A percentile compares a stretch with the other conserved stretches of the same genome.
These are phyloP conservation scores for Enchytraeus crypticus DNA, from an alignment of 2,888 invertebrate genomes.

Conservation along the genomic window DNA sequence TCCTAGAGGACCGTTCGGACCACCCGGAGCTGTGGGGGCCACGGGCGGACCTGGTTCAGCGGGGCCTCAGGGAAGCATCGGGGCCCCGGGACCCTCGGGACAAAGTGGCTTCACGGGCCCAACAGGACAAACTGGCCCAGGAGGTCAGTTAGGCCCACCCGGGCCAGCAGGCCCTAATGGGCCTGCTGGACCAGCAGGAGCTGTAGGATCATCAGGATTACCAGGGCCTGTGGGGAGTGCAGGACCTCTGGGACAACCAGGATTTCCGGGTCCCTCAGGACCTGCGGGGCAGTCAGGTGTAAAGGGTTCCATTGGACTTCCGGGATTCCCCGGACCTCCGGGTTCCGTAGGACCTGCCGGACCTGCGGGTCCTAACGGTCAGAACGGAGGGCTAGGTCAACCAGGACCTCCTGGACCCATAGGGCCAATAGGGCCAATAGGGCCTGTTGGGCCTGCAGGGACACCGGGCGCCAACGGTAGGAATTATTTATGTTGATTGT, in stretches of 20 bases:
- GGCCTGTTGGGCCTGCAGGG: slow-evolving; percentile 10
- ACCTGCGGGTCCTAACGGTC: background rate
- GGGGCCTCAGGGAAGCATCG: slow-evolving; percentile 3
- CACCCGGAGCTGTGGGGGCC: slow-evolving; percentile 46
- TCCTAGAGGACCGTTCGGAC: slow-evolving; percentile 52
- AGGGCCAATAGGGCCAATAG: slow-evolving; percentile 10
- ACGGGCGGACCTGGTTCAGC: slow-evolving; percentile 3
- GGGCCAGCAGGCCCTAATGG: slow-evolving; percentile 58
- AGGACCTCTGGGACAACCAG: slow-evolving; percentile 5
- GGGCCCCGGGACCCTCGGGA: slow-evolving; percentile 13
- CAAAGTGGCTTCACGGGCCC: slow-evolving; percentile 17
- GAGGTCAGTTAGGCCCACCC: slow-evolving; percentile 54
- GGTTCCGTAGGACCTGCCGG: slow-evolving; percentile 12
- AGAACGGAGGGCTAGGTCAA: slow-evolving; percentile 5
- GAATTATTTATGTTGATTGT: too few species aligned
- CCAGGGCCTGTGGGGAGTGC: slow-evolving; percentile 27
- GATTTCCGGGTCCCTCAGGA: slow-evolving; percentile 8
- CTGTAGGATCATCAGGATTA: slow-evolving; percentile 21
- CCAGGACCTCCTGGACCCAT: background rate
- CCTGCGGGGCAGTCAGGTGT: slow-evolving; percentile 8
- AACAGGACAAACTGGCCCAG: slow-evolving; percentile 39
- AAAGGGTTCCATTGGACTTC: slow-evolving; percentile 7
- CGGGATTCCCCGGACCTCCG: slow-evolving; percentile 12
- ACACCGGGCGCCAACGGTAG: slow-evolving; percentile 4
- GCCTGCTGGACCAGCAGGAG: slow-evolving; percentile 36